These are phyloP conservation scores for Bombus superbus DNA, from an alignment of 1,140 invertebrate genomes.

Conservation along the genomic window DNA sequence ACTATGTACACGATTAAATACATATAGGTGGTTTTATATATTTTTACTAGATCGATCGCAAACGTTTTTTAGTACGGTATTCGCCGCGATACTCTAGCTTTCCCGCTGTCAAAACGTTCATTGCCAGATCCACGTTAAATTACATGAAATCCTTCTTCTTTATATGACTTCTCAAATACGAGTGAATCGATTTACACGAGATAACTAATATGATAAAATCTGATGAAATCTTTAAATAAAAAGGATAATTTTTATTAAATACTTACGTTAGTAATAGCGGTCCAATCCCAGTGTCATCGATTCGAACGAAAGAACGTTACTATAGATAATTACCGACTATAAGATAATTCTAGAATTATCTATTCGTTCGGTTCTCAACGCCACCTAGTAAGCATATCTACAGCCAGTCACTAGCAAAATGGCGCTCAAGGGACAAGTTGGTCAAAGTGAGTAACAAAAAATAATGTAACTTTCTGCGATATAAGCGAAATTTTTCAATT, in stretches of 20 bases:
- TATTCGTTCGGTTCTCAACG: constrained; percentile 14
- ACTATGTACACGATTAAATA: background rate
- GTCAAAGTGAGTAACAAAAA: constrained; percentile 83
- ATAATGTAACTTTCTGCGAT: constrained; percentile 71
- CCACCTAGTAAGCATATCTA: constrained; percentile 52
- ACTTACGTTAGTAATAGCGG: background rate
- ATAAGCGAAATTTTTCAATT: constrained; percentile 14
- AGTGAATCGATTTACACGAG: background rate
- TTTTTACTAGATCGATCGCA: no score
- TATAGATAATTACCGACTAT: constrained; percentile 8
- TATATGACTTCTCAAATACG: background rate
- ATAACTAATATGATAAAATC: no score
- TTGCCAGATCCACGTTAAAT: background rate
- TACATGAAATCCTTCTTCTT: background rate
- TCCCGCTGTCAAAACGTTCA: background rate
- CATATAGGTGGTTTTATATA: background rate
- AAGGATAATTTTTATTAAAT: background rate
- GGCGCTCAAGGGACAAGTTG: constrained; percentile 85
- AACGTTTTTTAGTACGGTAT: background rate
- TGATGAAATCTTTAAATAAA: no score
- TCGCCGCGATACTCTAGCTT: background rate
- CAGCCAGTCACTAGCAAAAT: constrained; percentile 81
- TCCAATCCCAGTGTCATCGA: constrained; percentile 10
- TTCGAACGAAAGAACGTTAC: constrained; percentile 17
- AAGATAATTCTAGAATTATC: constrained; percentile 48